phyloP scores from a whole-genome alignment of 2,888 invertebrate species.

The Schrankia costaestrigalis region DNA sequence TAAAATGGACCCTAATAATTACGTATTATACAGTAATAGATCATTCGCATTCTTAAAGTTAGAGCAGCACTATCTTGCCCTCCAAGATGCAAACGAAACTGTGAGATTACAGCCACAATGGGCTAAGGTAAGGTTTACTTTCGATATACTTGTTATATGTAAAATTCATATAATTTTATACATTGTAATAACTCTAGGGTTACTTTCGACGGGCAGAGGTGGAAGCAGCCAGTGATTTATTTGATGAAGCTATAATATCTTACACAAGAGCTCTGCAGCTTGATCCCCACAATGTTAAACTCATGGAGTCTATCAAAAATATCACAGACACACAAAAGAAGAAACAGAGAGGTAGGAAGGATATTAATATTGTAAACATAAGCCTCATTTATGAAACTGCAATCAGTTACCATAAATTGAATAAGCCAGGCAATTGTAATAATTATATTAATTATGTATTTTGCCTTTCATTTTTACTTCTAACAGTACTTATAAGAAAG shows the following conservation, averaged over 20 bases:
- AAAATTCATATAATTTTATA: neutral
- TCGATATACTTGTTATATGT: neutral
- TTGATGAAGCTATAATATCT: constrained; percentile 84
- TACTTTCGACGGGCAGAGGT: constrained; percentile 88
- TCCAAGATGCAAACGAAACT: constrained; percentile 89
- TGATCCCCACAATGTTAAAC: constrained; percentile 83
- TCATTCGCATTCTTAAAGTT: constrained; percentile 89
- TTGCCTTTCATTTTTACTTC: too few species aligned
- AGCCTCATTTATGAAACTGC: too few species aligned
- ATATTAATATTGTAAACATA: too few species aligned
- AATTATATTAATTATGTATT: too few species aligned
- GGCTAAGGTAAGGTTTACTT: constrained; percentile 83
- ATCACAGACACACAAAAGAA: constrained; percentile 81
- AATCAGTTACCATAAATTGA: too few species aligned
- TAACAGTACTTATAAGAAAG: too few species aligned
- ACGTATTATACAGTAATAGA: constrained; percentile 88
- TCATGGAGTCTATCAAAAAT: constrained; percentile 82
- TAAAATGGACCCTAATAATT: constrained; percentile 85
- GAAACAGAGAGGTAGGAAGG: constrained; percentile 81
- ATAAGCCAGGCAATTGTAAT: too few species aligned
- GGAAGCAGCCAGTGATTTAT: constrained; percentile 84
- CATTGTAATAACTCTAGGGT: constrained; percentile 67
- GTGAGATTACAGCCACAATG: constrained; percentile 87
- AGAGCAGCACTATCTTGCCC: constrained; percentile 87
- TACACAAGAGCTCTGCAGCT: constrained; percentile 84